Base-by-base conservation (phyloP, 2,113 vertebrate species). In the Nicator chloris region DNA sequence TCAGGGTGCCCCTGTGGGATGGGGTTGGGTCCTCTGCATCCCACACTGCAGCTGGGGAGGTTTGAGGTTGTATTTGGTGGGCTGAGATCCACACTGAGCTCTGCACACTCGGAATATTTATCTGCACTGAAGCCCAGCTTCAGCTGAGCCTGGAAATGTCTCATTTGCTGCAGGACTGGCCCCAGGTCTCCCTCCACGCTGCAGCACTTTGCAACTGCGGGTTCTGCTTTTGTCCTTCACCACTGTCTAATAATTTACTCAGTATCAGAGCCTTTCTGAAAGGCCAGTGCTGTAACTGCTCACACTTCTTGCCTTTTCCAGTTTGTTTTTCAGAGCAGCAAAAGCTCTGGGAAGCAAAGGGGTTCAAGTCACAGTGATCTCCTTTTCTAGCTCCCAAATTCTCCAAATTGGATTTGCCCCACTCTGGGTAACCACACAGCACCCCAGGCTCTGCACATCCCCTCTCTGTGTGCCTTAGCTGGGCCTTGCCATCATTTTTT, bases 41-140 rank as follows among this genome's bases (percentile, higher is more conserved):
- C 70, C 70, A 6, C 33, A 3, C 44, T 27, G 64, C 57, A 22
- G 2, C 3, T 6, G 44, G 28, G 35, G 2, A 14, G 39, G 6
- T 54, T 8, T 17, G 13, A 3, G 21, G 0, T 7, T 12, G 1
- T 1, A 0, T 54, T 17, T 2, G 0, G 4, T 6, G 78, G 40
- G 21, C 39, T 75, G 33, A 51, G 53, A 13, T 21, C 23, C 60
- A 14, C 60, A 0, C 35, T 7, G 16, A 65, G 31, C 47, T 30
- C 80, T 49, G 59, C 50, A 12, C 47, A 1, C 61, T 2, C 30
- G 1, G 17, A 4, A 30, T 8, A 33, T 6, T 8, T 6, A 10
- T 60, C 45, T 53, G 71, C 3, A 0, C 1, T 1, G 7, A 61
- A 16, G 15, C 10, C 1, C 59, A 23, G 45, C 66, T 56, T 17